A percentile compares a stretch with the other conserved stretches of the same genome.
Conservation (phyloP, 2,888 invertebrate genomes). For the Cremastinae sp. region DNA sequence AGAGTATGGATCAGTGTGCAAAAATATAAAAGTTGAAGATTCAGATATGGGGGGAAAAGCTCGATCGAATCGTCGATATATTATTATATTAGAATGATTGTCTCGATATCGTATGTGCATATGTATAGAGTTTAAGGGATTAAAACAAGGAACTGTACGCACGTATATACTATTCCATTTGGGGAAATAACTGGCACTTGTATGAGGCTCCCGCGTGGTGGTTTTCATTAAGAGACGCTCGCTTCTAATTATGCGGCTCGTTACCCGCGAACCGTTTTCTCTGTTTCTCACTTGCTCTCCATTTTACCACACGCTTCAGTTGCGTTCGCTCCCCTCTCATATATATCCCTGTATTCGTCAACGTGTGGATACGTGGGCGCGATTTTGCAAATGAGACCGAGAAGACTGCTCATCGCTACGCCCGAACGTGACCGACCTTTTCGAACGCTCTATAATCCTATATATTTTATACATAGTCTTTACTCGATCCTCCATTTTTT, state of each 20-base stretch:
- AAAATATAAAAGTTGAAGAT: too few relatives aligned
- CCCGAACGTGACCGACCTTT: conserved; percentile 51
- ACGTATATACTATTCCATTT: conserved; percentile 15
- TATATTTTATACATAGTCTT: too few relatives aligned
- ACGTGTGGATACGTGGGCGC: conserved; percentile 33
- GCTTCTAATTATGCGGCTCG: conserved; percentile 68
- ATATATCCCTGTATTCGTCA: conserved; percentile 14
- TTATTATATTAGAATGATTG: too few relatives aligned
- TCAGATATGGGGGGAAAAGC: too few relatives aligned
- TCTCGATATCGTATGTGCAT: neutral
- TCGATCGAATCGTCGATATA: too few relatives aligned
- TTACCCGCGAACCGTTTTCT: conserved; percentile 56
- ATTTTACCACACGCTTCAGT: conserved; percentile 23
- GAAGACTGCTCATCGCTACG: conserved; percentile 32
- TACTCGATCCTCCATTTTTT: too few relatives aligned
- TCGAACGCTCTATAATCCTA: too few relatives aligned
- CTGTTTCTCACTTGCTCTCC: conserved; percentile 27
- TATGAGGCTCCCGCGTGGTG: conserved; percentile 42
- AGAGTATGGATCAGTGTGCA: too few relatives aligned
- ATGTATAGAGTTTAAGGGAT: neutral
- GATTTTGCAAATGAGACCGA: too few relatives aligned
- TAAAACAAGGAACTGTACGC: too few relatives aligned
- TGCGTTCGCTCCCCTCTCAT: conserved; percentile 33
- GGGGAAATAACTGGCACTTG: conserved; percentile 36
- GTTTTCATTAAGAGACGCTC: conserved; percentile 67